Base-by-base conservation (phyloP, 2,113 vertebrate species). In the Hemiprocne comata region DNA sequence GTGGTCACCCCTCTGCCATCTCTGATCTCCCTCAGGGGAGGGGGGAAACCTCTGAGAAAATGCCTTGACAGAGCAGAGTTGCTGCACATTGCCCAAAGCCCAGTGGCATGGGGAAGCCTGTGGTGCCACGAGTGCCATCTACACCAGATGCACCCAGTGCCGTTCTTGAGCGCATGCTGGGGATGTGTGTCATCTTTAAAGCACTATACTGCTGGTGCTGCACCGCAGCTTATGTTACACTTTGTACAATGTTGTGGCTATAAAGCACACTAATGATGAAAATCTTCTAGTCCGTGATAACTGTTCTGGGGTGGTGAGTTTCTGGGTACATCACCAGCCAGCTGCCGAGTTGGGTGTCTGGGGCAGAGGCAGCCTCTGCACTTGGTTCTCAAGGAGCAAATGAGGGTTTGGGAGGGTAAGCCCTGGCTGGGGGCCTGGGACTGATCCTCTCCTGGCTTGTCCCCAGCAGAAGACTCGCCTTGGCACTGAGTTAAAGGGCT, bases 41-140 rank as follows among this genome's bases (percentile, higher is more conserved):
- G 4, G 11, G 40, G 77, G n/a, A 7, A 73, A 34, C 16, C 16
- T n/a, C 36, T 8, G 55, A 11, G 48, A 12, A 58, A 57, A 54
- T 5, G 11, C 79, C 33, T 36, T 8, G 57, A 24, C 9, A 0
- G 0, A 9, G 13, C 7, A 2, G 17, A 18, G 28, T 20, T 31
- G 1, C 6, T 0, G 42, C 33, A 33, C 33, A 9, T 0, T 29
- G 64, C 36, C 29, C 17, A 7, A 4, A 57, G 31, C 53, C 28
- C 46, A 2, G 20, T 0, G 10, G 17, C 20, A 2, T 0, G 0
- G 48, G 46, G 17, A 3, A 3, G 17, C 1, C 46, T 2, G 36
- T 7, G 58, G 4, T 31, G 58, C 67, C 48, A 2, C 20, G 4
- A 1, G 34, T 9, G 17, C 72, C 5, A 6, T 9, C 57, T 72